A percentile compares a stretch with the other conserved stretches of the same genome.
Conservation (phyloP, 2,113 vertebrate genomes). For the Hassar affinis region DNA sequence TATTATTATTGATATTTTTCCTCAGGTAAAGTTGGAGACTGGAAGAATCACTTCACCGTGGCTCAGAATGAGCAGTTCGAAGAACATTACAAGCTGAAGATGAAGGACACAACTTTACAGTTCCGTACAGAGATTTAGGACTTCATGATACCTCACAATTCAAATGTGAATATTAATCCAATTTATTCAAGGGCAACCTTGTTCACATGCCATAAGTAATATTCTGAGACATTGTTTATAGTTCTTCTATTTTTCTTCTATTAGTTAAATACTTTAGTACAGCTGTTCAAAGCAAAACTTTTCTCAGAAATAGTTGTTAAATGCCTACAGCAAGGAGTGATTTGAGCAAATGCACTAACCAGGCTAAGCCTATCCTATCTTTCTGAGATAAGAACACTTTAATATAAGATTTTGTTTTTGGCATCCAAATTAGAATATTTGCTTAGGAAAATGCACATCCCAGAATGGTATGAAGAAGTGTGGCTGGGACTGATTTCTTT, state of each 20-base stretch:
- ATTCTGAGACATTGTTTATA: too few species aligned
- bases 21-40: slow-evolving; percentile 67
- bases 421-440: background rate
- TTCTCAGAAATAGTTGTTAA: background rate
- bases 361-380: background rate
- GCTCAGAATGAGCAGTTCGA: slow-evolving; percentile 68
- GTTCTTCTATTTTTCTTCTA: background rate
- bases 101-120: slow-evolving; percentile 57
- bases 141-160: background rate
- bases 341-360: background rate
- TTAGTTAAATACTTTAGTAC: background rate
- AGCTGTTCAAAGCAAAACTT: background rate
- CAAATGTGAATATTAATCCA: background rate
- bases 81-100: slow-evolving; percentile 64
- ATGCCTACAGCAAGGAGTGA: background rate
- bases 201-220: too few species aligned
- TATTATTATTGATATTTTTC: background rate
- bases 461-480: too few species aligned
- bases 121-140: slow-evolving; percentile 59
- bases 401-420: background rate
- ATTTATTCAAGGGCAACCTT: background rate
- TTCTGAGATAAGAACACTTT: background rate
- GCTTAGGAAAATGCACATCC: slow-evolving; percentile 42
- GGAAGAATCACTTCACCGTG: slow-evolving; percentile 67
- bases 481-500: too few species aligned